These are phyloP conservation scores for Malurus leucopterus DNA, from an alignment of 2,797 vertebrate genomes.

Conservation along the genomic window DNA sequence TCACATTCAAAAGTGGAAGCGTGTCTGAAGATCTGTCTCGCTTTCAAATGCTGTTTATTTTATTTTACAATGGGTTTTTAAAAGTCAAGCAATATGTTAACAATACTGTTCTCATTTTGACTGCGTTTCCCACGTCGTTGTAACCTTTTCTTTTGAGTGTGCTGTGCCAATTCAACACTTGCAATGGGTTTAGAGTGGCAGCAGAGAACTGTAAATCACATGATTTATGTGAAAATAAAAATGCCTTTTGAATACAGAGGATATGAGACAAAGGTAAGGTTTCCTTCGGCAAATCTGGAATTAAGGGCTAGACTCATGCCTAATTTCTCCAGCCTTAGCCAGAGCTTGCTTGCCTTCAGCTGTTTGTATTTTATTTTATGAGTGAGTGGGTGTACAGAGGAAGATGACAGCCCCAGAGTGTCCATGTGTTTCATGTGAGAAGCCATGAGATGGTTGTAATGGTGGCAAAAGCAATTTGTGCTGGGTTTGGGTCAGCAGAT, in stretches of 20 bases:
- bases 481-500: not conserved
- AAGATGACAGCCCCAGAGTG: not conserved
- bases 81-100: not conserved
- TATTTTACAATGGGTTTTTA: slow-evolving; percentile 12
- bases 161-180: not conserved
- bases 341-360: not conserved
- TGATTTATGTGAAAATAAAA: slow-evolving; percentile 28
- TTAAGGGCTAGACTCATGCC: not conserved
- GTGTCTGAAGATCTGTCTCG: not conserved
- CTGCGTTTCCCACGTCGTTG: not conserved
- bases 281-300: slow-evolving; percentile 34
- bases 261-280: slow-evolving; percentile 38
- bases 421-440: not conserved
- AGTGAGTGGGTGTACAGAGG: not conserved
- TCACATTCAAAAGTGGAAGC: not conserved
- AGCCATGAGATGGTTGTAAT: not conserved
- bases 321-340: not conserved
- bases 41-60: not conserved
- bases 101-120: not conserved
- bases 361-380: slow-evolving; percentile 19
- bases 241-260: slow-evolving; percentile 17
- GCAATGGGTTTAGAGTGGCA: not conserved
- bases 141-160: not conserved
- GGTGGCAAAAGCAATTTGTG: not conserved
- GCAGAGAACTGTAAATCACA: not conserved